These are phyloP conservation scores for Grallaria varia DNA, from an alignment of 2,113 vertebrate genomes.

Conservation along the genomic window DNA sequence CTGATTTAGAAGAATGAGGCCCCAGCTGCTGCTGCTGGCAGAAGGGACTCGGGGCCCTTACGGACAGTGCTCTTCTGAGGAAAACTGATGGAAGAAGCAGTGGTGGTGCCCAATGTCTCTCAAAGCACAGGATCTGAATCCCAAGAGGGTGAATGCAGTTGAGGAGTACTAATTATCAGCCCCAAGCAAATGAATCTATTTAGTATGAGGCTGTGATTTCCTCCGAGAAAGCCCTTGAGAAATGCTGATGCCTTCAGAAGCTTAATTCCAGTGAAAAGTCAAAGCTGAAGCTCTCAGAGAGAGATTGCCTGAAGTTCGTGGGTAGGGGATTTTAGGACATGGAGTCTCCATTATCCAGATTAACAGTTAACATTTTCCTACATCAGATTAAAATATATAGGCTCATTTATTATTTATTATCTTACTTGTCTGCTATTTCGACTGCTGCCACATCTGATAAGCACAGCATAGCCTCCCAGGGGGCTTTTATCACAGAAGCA, in stretches of 20 bases:
- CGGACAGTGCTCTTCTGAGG: not conserved
- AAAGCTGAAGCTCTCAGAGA: conserved; percentile 6
- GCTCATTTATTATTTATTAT: conserved; percentile 70
- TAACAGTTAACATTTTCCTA: conserved; percentile 63
- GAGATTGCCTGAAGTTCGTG: not conserved
- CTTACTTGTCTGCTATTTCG: conserved; percentile 65
- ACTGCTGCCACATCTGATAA: conserved; percentile 60
- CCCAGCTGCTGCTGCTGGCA: not conserved
- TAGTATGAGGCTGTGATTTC: conserved; percentile 11
- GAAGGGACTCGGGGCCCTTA: not conserved
- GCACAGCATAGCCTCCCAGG: not conserved
- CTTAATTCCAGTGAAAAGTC: not conserved
- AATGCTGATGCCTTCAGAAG: conserved; percentile 41
- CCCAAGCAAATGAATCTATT: conserved; percentile 1
- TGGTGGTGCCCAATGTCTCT: not conserved
- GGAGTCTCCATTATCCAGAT: conserved; percentile 37
- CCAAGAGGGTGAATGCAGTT: not conserved
- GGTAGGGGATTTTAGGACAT: not conserved
- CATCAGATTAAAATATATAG: conserved; percentile 64
- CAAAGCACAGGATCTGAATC: not conserved
- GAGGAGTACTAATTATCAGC: not conserved
- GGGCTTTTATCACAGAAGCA: conserved; percentile 29
- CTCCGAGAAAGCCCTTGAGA: conserved; percentile 34
- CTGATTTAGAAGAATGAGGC: not conserved
- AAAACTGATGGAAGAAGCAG: not conserved